Evolutionary conservation across 2,113 vertebrate species (phyloP), one percentile per base, ranked within the genome.

Genomic region (Archocentrus centrarchus): DNA sequence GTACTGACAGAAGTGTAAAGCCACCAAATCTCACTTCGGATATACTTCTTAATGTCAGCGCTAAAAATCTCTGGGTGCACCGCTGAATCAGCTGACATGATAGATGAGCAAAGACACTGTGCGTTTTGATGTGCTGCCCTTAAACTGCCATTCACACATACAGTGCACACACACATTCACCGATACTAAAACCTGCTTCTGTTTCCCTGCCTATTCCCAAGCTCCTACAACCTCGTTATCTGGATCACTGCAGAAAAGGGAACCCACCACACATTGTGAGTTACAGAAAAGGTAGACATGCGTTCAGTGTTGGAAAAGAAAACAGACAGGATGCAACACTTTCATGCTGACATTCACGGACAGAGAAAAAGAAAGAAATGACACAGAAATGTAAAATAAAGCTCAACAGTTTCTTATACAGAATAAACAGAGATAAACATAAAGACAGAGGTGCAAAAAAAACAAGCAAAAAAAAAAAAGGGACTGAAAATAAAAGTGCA

Each of bases 381-480:
- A 50, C 89, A 86, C 32, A 89, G 75, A 77, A 59, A 81, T 53
- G 81, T 75, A 90, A 89, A 59, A 93, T 58, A 89, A 89, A 84
- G 76, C 59, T 39, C 24, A 84, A 88, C 90, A 88, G 83, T 82
- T 91, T 80, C 44, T 88, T 79, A 80, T 86, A 84, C 87, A 78
- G 86, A 80, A 63, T 32, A 75, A 55, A 83, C 83, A 85, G 22
- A 93, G 86, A 96, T 94, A 96, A 97, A 96, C 96, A 97, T 91
- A 94, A 96, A 95, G 96, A 97, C 95, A 95, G 95, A 96, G 95
- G 96, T 96, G 97, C 86, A 94, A 94, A 93, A 86, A 88, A 90
- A 53, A 27, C 13, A 32, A 2, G 55, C 81, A 68, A 15, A 27
- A 24, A 55, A 2, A 73, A 81, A 68, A 15, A 24, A 35, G 55